Base-by-base conservation (phyloP, 2,113 vertebrate species). In the Cyphomyrus plagiostoma region DNA sequence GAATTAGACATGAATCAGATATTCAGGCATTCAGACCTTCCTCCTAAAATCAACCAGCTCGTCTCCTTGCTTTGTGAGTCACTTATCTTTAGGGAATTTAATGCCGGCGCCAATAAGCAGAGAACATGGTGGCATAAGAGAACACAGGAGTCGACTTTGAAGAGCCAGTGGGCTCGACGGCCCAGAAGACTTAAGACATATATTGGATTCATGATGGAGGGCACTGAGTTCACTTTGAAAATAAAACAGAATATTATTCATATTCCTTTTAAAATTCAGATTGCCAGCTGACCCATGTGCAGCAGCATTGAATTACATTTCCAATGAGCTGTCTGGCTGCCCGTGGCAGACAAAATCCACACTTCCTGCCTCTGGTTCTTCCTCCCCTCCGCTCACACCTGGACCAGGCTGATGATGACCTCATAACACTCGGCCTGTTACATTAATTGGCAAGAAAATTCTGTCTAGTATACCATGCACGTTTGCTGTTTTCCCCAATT, bases 241-340 rank as follows among this genome's bases (percentile, higher is more conserved):
- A 98, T 99, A 99, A 99, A 99, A 99, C 98, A 97, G 98, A 98
- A 99, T 98, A 99, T 99, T 99, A 99, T 99, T 99, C 98, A 98
- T 98, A 99, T 97, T 99, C 98, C 97, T 98, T 99, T 99, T 99
- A 99, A 98, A 99, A 99, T 99, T 99, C 98, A 99, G 98, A 99
- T 99, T 99, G 98, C 97, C 96, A 95, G 97, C 96, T 98, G 98
- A 99, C 98, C 98, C 98, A 97, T 98, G 98, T 98, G 97, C 95
- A 93, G 96, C 96, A 97, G 98, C 95, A 97, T 97, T 97, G 98
- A 98, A 98, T 98, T 99, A 98, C 98, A 98, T 99, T 99, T 98
- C 96, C 97, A 98, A 98, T 98, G 98, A 99, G 97, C 96, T 96
- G 96, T 89, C 21, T 92, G 96, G 6, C 19, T 23, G 96, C 95